Evolutionary conservation across 2,888 invertebrate species (phyloP).

Genomic region (Embidobia sp.): DNA sequence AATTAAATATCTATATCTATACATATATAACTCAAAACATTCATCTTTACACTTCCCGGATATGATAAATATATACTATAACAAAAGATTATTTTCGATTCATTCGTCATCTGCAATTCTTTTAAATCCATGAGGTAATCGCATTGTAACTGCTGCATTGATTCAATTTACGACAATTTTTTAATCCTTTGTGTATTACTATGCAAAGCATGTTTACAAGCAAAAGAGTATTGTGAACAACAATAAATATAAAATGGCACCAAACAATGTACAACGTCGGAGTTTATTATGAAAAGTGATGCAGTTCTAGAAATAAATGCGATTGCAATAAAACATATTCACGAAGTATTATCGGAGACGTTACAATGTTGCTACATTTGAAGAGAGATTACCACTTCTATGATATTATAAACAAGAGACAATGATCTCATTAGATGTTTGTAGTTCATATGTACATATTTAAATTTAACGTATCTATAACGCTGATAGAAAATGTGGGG

Average conservation of each 20-base stretch:
- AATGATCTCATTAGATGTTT: slow-evolving; percentile 31
- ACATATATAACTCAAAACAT: no score
- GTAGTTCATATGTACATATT: slow-evolving; percentile 35
- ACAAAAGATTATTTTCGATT: not conserved
- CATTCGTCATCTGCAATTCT: no score
- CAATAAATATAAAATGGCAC: slow-evolving; percentile 39
- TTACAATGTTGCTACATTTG: slow-evolving; percentile 40
- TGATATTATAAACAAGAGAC: slow-evolving; percentile 12
- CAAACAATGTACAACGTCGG: slow-evolving; percentile 1
- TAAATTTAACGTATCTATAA: slow-evolving; percentile 34
- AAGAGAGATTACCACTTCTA: slow-evolving; percentile 4
- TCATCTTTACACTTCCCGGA: no score
- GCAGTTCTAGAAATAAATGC: not conserved
- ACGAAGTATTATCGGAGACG: slow-evolving; percentile 18
- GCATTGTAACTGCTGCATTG: slow-evolving; percentile 11
- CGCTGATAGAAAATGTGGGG: no score
- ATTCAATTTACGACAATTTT: slow-evolving; percentile 25
- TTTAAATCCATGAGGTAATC: no score
- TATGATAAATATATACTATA: no score
- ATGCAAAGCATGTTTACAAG: slow-evolving; percentile 25
- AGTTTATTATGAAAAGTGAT: slow-evolving; percentile 22
- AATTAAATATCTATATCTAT: no score
- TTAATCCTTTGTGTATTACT: slow-evolving; percentile 30
- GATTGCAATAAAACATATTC: not conserved
- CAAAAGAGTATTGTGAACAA: slow-evolving; percentile 19